Percentiles rank a stretch among this genome's conserved stretches.
Conservation (phyloP, 1,140 invertebrate species). For the Bombus fervidus region DNA sequence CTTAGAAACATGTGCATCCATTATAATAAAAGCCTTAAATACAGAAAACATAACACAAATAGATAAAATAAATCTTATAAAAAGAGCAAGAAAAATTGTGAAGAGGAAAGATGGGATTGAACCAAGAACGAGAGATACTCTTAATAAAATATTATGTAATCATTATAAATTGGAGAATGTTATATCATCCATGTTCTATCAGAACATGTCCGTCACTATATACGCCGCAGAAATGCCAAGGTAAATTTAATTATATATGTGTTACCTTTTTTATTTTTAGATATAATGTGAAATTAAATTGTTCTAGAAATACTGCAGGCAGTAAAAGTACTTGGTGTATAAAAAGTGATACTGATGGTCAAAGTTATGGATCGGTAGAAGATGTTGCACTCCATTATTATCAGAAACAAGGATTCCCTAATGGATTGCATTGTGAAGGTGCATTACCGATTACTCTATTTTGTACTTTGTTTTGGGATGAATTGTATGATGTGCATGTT, state of each 20-base stretch:
- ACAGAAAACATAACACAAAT: conserved; percentile 62
- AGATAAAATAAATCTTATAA: conserved; percentile 59
- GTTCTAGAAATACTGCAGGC: conserved; percentile 56
- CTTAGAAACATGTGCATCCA: conserved; percentile 59
- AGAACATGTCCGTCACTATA: conserved; percentile 29
- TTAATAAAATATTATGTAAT: conserved; percentile 11
- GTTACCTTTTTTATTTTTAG: neutral
- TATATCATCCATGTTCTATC: no score
- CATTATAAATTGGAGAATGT: neutral
- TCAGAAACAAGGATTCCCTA: conserved; percentile 56
- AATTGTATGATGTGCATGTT: conserved; percentile 85
- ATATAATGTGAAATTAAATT: neutral
- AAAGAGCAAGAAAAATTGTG: conserved; percentile 67
- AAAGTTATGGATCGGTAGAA: conserved; percentile 72
- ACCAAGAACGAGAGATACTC: conserved; percentile 26
- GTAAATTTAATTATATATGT: conserved; percentile 53
- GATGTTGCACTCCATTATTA: conserved; percentile 73
- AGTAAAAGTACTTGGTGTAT: conserved; percentile 73
- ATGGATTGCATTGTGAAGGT: conserved; percentile 88
- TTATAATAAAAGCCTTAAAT: conserved; percentile 65
- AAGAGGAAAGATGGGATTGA: conserved; percentile 66
- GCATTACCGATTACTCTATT: conserved; percentile 86
- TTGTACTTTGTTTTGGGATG: conserved; percentile 89
- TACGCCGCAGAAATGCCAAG: conserved; percentile 54
- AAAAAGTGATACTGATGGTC: conserved; percentile 37